Base-by-base conservation (phyloP, 2,888 invertebrate genomes). In the Apotomis capreana region DNA sequence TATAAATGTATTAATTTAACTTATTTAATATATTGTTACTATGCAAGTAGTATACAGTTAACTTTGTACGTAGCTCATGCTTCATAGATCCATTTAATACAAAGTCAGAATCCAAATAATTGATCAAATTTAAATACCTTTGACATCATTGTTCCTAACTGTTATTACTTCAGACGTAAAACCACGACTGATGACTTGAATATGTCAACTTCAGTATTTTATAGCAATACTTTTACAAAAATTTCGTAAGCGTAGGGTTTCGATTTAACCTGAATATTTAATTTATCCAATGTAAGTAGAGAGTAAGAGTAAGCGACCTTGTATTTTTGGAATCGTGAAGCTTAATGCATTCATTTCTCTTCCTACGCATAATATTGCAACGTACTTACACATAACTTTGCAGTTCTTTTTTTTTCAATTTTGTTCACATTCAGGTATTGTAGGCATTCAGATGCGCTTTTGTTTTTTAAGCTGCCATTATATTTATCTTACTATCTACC, bases 111-210 rank as follows among this genome's bases (percentile, higher is more conserved):
- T 9, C 9, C 3, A 9, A 49, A 49, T 10, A 10, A 49, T 6
- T 49, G 10, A 12, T 49, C 9, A 49, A 10, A 0, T 9, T 12
- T 49, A 49, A 49, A 49, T 62, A 68, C 46, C 55, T 10, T 36
- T 52, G 65, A 54, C 62, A 60, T 74, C 74, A 76, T 74, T 40
- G 3, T 40, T 59, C 69, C 65, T 59, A 74, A 63, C 62, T 70
- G 58, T 54, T 59, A 64, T 64, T n/a, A 52, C 46, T 73, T 44
- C 37, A 13, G 54, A 58, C 65, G 63, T 52, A 12, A 65, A 59
- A 54, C 26, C 26, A 65, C 62, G 71, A 75, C 70, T 75, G 70
- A 65, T 73, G 62, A 67, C 61, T 60, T 46, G 51, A 70, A 68
- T 61, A 63, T n/a, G 13, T 51, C n/a, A 62, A 69, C 55, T 57